phyloP scores from a whole-genome alignment of 1,140 invertebrate genomes.

The Triops longicaudatus region DNA sequence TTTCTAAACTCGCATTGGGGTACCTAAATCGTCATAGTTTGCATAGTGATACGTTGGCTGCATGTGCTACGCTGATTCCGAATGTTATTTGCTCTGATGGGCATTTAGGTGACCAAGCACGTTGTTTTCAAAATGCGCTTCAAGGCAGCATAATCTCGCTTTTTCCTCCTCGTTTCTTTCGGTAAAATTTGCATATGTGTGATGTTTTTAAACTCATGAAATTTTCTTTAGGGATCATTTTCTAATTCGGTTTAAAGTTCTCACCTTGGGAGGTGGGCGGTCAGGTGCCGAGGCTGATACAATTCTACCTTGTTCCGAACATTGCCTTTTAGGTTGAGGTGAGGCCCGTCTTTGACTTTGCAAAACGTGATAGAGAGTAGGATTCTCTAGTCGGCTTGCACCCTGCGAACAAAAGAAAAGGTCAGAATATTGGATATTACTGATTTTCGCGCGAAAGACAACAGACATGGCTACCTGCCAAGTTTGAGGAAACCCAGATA shows the following conservation, averaged over 20 bases:
- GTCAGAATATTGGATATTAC: background rate
- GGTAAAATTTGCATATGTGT: background rate
- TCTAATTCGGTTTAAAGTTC: too few relatives aligned
- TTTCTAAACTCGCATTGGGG: background rate
- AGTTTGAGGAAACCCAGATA: background rate
- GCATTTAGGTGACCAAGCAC: constrained; percentile 6
- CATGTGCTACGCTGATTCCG: background rate
- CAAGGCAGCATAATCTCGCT: background rate
- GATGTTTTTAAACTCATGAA: background rate
- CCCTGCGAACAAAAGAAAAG: constrained; percentile 54
- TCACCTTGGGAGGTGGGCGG: background rate
- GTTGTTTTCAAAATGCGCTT: background rate
- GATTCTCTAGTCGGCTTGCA: constrained; percentile 74
- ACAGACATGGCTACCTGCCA: background rate
- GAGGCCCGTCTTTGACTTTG: constrained; percentile 66
- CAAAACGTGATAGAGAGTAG: constrained; percentile 81
- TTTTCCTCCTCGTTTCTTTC: constrained; percentile 14
- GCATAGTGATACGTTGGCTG: background rate
- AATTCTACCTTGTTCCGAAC: background rate
- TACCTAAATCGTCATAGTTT: background rate
- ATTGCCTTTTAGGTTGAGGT: background rate
- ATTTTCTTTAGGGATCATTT: background rate
- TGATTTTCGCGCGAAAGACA: background rate
- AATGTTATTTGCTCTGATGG: background rate
- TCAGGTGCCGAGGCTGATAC: background rate